phyloP scores from a whole-genome alignment of 2,888 invertebrate genomes.

The Drosophila gaucha region DNA sequence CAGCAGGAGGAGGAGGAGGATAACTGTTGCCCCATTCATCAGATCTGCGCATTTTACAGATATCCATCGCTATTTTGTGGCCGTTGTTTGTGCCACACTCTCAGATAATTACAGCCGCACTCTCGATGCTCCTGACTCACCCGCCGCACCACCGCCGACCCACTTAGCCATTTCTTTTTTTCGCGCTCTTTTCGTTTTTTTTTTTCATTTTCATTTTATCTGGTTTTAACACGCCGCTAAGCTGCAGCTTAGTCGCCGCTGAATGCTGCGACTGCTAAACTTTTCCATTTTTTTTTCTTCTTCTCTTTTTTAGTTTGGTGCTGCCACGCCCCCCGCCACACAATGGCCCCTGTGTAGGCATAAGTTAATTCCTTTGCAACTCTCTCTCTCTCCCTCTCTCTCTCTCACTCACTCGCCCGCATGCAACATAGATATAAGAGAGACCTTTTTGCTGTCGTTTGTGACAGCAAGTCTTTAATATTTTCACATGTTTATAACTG shows the following conservation, averaged over 20 bases:
- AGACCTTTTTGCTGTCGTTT: no score
- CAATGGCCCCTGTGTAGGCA: conserved; percentile 19
- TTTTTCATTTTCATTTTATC: conserved; percentile 17
- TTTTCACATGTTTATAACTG: no score
- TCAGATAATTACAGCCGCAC: conserved; percentile 8
- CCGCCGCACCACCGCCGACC: neutral
- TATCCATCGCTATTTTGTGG: conserved; percentile 13
- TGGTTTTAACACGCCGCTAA: conserved; percentile 63
- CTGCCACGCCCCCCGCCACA: neutral
- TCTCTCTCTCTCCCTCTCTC: neutral
- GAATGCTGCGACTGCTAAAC: conserved; percentile 47
- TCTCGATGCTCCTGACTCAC: neutral
- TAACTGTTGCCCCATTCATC: conserved; percentile 24
- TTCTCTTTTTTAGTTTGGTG: neutral
- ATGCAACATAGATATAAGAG: no score
- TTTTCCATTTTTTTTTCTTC: conserved; percentile 18
- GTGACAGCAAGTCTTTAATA: no score
- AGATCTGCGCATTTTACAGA: neutral
- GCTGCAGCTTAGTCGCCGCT: conserved; percentile 62
- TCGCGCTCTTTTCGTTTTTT: neutral
- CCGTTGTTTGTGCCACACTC: conserved; percentile 13
- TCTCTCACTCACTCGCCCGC: neutral
- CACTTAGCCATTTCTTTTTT: neutral
- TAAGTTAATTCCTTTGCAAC: conserved; percentile 71
- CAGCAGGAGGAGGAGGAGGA: neutral